Evolutionary conservation across 2,113 vertebrate species (phyloP).

Genomic region (Melanocharis versteri): DNA sequence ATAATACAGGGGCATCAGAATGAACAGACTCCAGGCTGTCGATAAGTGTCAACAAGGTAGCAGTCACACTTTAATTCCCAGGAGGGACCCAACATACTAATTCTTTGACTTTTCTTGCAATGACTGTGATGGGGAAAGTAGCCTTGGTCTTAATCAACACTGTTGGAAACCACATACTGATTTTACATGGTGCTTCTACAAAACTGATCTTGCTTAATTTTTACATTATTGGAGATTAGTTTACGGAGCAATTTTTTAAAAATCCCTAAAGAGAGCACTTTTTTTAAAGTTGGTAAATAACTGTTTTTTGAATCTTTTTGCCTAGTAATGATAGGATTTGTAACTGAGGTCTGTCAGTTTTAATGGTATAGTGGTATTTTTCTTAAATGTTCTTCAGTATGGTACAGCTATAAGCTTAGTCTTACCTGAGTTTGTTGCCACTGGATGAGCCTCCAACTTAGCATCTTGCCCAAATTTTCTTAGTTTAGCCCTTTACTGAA

Average conservation of each 20-base stretch:
- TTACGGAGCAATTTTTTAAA: conserved; percentile 44
- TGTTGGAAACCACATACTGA: conserved; percentile 1
- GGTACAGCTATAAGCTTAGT: background rate
- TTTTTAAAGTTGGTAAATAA: conserved; percentile 29
- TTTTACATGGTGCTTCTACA: conserved; percentile 11
- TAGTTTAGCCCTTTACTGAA: background rate
- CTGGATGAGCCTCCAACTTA: background rate
- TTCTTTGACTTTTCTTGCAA: background rate
- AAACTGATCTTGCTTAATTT: conserved; percentile 34
- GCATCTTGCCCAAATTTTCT: background rate
- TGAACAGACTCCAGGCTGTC: background rate
- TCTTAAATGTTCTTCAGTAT: conserved; percentile 24
- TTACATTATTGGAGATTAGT: conserved; percentile 25
- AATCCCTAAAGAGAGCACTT: conserved; percentile 30
- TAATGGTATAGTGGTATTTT: conserved; percentile 17
- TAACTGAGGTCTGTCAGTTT: conserved; percentile 23
- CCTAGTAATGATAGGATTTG: conserved; percentile 48
- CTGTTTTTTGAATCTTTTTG: conserved; percentile 31
- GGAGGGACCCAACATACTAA: background rate
- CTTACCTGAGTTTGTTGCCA: background rate
- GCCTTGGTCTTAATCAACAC: background rate
- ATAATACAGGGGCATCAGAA: background rate
- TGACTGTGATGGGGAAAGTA: conserved; percentile 1
- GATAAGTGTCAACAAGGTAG: background rate
- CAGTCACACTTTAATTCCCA: background rate